Conservation (phyloP, 2,797 vertebrate species). For the Leuciscus waleckii region DNA sequence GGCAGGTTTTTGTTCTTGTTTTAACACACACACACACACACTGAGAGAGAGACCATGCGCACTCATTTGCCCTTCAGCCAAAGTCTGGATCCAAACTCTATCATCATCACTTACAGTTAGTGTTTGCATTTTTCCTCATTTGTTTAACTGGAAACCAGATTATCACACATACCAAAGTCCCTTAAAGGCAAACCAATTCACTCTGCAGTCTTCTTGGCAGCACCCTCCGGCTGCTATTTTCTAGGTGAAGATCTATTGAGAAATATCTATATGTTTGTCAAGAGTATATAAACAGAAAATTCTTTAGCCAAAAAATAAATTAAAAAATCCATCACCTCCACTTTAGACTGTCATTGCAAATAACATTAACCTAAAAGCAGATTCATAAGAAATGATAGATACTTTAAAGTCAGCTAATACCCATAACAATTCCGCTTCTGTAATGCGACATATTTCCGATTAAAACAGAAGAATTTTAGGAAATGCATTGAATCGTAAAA, state of each 20-base stretch:
- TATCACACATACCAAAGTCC: neutral
- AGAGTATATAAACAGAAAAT: neutral
- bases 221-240: neutral
- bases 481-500: neutral
- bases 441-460: neutral
- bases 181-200: neutral
- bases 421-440: neutral
- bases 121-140: slow-evolving; percentile 3
- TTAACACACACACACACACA: neutral
- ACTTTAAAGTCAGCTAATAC: neutral
- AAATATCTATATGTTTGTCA: neutral
- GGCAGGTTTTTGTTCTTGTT: neutral
- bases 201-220: neutral
- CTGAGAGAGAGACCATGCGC: neutral
- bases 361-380: neutral
- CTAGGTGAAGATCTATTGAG: neutral
- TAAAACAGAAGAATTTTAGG: neutral
- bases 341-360: neutral
- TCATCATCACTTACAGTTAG: slow-evolving; percentile 26
- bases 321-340: neutral
- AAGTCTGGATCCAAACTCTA: slow-evolving; percentile 7
- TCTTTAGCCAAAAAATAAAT: neutral
- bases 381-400: neutral
- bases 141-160: slow-evolving; percentile 16
- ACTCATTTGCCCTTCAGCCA: slow-evolving; percentile 11